Base-by-base conservation (phyloP, 2,888 invertebrate species). In the Cryptops parisi region DNA sequence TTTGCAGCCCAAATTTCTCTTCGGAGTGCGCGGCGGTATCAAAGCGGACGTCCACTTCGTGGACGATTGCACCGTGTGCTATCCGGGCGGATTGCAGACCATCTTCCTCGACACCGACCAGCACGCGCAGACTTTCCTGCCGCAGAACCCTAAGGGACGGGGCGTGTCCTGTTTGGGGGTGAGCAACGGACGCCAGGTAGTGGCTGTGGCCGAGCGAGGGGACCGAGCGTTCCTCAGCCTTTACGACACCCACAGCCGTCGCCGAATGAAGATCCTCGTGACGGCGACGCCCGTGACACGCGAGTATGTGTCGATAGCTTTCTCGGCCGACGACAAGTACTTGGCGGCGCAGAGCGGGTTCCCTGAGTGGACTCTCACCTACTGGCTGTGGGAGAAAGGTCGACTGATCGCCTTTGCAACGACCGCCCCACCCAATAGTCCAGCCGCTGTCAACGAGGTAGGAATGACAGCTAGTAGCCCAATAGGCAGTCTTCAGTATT, bases 341-440 rank as follows among this genome's bases (percentile, higher is more conserved):
- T 67, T 94, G 12, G 78, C 83, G 1, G 78, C 83, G 1, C 78
- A 93, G 26, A 84, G 85, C 0, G 84, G 84, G 2, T 81, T 81
- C 57, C 88, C 90, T 0, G 89, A 89, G 66, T 82, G 83, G 80
- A 79, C 76, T 61, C 72, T 86, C 70, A 75, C 86, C 64, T 79
- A 82, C 70, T 84, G 86, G 73, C 81, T 82, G 65, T 78, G 84
- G 80, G 85, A 86, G 61, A 84, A 81, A 65, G 82, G 82, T 12
- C 83, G 84, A 67, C 76, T 87, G 27, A 82, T 85, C 62, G 84
- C 38, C 2, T 12, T 4, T 3, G 21, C 82, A 54, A 78, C 77
- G 53, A 76, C 79, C 0, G 82, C 81, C 67, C 79, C 83, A 2
- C 80, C 80, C 1, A 82, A 61, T 25, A 62, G 80, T 27, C 74